Conservation (phyloP, 2,113 vertebrate species). For the Plotosus lineatus region DNA sequence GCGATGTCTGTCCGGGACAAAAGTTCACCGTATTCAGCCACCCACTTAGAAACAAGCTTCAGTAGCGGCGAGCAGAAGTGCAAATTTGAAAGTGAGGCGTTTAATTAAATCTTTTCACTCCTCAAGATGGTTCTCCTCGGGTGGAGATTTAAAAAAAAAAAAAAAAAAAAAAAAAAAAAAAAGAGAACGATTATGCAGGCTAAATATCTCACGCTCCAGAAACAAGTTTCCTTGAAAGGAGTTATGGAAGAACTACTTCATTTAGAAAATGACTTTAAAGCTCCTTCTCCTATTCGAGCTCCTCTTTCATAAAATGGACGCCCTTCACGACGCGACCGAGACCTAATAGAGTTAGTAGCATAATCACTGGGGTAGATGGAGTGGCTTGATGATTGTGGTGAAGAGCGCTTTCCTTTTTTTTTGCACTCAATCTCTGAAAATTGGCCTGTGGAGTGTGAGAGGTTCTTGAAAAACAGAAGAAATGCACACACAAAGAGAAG, state of each 20-base stretch:
- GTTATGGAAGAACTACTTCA: slow-evolving; percentile 22
- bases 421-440: slow-evolving; percentile 32
- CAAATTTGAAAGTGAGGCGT: slow-evolving; percentile 32
- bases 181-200: slow-evolving; percentile 10
- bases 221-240: slow-evolving; percentile 22
- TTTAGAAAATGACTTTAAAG: slow-evolving; percentile 32
- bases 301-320: slow-evolving; percentile 23
- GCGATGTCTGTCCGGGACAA: slow-evolving; percentile 28
- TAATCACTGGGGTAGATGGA: slow-evolving; percentile 42
- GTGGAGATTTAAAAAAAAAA: slow-evolving; percentile 12
- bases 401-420: slow-evolving; percentile 33
- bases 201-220: slow-evolving; percentile 27
- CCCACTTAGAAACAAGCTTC: slow-evolving; percentile 16
- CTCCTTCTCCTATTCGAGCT: slow-evolving; percentile 12
- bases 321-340: slow-evolving; percentile 39
- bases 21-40: slow-evolving; percentile 26
- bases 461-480: slow-evolving; percentile 17
- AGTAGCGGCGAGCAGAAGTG: slow-evolving; percentile 25
- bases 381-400: slow-evolving; percentile 26
- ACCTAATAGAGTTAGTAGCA: slow-evolving; percentile 45
- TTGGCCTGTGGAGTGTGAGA: slow-evolving; percentile 23
- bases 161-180: too few species aligned
- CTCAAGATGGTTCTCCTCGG: not conserved
- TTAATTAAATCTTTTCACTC: slow-evolving; percentile 42
- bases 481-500: slow-evolving; percentile 20